phyloP scores from a whole-genome alignment of 2,797 vertebrate species.

The Mormyrus hasselquistii region DNA sequence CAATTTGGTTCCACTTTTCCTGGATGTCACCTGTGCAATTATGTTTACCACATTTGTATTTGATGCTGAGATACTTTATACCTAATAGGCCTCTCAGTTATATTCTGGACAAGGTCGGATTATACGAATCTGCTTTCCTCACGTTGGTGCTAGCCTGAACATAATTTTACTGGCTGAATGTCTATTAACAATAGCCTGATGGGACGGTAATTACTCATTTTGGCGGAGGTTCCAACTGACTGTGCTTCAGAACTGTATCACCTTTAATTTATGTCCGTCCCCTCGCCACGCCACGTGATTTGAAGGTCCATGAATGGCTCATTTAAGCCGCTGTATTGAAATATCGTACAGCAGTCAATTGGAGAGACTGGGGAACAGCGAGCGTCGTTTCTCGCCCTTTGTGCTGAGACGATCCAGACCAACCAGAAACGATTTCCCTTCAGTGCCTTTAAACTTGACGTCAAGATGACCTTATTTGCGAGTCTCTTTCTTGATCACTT shows the following conservation, averaged over 20 bases:
- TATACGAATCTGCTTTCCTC: not conserved
- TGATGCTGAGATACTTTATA: not conserved
- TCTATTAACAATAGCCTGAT: constrained; percentile 19
- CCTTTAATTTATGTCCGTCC: constrained; percentile 19
- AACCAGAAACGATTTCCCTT: not conserved
- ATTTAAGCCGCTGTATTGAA: constrained; percentile 12
- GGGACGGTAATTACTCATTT: constrained; percentile 18
- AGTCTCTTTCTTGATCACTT: not conserved
- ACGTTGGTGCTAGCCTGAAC: not conserved
- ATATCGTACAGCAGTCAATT: not conserved
- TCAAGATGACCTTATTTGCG: not conserved
- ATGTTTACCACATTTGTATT: not conserved
- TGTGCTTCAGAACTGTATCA: constrained; percentile 13
- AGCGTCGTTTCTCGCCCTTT: not conserved
- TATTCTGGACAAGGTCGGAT: not conserved
- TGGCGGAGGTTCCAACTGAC: constrained; percentile 7
- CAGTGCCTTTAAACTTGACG: not conserved
- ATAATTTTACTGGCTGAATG: constrained; percentile 1
- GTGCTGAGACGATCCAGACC: not conserved
- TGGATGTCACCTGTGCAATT: not conserved
- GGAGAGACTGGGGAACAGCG: not conserved
- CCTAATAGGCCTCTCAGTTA: constrained; percentile 6
- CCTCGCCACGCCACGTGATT: not conserved
- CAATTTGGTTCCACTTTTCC: not conserved
- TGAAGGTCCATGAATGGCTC: not conserved